Evolutionary conservation across 2,113 vertebrate genomes (phyloP), one percentile per base, ranked within the genome.

Genomic region (Leptodactylus fuscus): DNA sequence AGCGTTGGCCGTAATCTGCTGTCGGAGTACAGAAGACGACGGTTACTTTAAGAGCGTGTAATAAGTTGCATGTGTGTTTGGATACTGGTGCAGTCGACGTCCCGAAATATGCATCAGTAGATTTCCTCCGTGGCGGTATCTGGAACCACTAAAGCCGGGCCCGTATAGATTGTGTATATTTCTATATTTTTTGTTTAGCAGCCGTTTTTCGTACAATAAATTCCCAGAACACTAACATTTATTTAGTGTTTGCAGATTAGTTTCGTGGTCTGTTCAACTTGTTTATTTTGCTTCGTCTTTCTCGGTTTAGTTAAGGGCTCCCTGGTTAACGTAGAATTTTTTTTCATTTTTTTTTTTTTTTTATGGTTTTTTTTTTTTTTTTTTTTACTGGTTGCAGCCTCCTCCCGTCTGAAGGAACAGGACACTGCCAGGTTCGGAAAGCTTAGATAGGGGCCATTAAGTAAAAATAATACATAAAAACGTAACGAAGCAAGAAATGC

Each of bases 181-280:
- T 74, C 16, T 27, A 67, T 34, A 27, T 67, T 85, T 67, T 51
- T 85, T 83, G 82, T 83, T 83, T 79, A 53, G 22, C 48, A 41
- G 62, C 76, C n/a, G 32, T 60, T 69, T 81, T 60, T 34, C 41
- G 36, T n/a, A 48, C 48, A 44, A 70, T 60, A 48, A 69, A 70
- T 65, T 77, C 48, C 60, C 55, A 38, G 18, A 85, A 85, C 65
- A 36, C 83, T 78, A 85, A 85, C 84, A 86, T 86, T 86, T 81
- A 81, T 81, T 73, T 86, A 86, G 77, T 46, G 84, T 86, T 80
- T 86, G 65, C 41, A 73, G 84, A 81, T 86, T 81, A 86, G 65
- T 44, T 22, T 53, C n/a, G 58, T 46, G 76, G 65, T 41, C 76
- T 80, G 62, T 24, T 55, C 48, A 27, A 71, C 15, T 55, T 86